Conservation (phyloP, 2,113 vertebrate genomes). For the Psilopogon haemacephalus region DNA sequence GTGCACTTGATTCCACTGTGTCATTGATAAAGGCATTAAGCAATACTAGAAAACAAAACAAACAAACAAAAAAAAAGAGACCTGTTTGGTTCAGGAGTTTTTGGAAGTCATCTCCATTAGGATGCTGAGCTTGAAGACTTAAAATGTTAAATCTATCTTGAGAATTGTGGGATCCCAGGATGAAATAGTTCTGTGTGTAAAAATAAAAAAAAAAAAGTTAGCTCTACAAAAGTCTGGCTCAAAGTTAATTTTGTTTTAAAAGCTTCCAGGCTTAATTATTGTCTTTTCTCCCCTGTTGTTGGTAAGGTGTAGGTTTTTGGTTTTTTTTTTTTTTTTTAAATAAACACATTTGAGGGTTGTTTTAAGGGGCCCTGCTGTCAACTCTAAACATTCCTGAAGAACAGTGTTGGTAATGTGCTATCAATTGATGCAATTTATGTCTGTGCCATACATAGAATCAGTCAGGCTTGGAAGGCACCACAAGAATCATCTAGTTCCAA, state of each 20-base stretch:
- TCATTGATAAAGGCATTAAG: too few species aligned
- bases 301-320: background rate
- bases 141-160: accelerated
- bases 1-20: too few species aligned
- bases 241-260: background rate
- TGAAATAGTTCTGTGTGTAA: too few species aligned
- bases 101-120: background rate
- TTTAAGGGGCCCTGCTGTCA: background rate
- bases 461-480: too few species aligned
- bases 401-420: accelerated
- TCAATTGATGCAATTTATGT: background rate
- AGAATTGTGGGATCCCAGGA: accelerated
- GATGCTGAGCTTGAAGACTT: background rate
- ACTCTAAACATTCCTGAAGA: background rate
- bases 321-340: background rate
- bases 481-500: too few species aligned
- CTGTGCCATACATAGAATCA: too few species aligned
- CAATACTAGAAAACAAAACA: too few species aligned
- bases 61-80: too few species aligned
- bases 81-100: background rate
- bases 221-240: background rate
- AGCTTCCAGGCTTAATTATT: background rate
- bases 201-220: too few species aligned
- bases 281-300: background rate
- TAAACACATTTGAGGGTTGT: background rate